Conservation (phyloP, 53 echinoderm and acorn worm species). For the Echinometra lucunter region DNA sequence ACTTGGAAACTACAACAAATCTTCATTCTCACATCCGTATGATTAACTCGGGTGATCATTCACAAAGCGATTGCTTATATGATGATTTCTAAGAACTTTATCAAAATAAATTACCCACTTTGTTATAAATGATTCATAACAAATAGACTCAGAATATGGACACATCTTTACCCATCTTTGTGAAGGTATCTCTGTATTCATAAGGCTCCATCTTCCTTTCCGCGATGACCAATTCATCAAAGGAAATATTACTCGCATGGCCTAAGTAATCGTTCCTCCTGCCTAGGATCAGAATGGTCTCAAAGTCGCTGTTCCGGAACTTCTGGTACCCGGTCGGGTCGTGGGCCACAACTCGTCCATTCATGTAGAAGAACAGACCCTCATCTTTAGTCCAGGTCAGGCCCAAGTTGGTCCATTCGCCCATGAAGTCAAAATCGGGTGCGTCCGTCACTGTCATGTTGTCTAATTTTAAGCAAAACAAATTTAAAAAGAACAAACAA, state of each 20-base stretch:
- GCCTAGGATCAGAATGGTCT: conserved; percentile 79
- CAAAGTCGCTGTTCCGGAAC: conserved; percentile 74
- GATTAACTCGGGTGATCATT: no score
- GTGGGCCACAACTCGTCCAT: conserved; percentile 76
- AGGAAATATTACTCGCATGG: conserved; percentile 84
- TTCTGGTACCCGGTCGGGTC: conserved; percentile 89
- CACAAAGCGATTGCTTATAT: no score
- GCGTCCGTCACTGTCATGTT: conserved; percentile 65
- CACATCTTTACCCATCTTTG: conserved; percentile 75
- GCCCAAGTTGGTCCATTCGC: conserved; percentile 83
- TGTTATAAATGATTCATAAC: no score
- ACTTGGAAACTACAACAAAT: no score
- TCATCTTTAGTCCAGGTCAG: conserved; percentile 75
- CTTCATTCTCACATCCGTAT: no score
- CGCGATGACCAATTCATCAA: conserved; percentile 80
- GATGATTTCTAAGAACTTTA: no score
- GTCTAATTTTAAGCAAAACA: no score
- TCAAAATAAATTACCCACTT: no score
- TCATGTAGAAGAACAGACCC: conserved; percentile 82
- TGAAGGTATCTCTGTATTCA: conserved; percentile 72
- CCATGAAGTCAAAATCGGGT: conserved; percentile 71
- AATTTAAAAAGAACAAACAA: no score
- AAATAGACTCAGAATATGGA: no score
- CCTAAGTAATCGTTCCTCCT: conserved; percentile 89
- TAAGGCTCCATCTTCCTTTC: conserved; percentile 80